Base-by-base conservation (phyloP, 2,888 invertebrate species). In the Tribolium freemani region DNA sequence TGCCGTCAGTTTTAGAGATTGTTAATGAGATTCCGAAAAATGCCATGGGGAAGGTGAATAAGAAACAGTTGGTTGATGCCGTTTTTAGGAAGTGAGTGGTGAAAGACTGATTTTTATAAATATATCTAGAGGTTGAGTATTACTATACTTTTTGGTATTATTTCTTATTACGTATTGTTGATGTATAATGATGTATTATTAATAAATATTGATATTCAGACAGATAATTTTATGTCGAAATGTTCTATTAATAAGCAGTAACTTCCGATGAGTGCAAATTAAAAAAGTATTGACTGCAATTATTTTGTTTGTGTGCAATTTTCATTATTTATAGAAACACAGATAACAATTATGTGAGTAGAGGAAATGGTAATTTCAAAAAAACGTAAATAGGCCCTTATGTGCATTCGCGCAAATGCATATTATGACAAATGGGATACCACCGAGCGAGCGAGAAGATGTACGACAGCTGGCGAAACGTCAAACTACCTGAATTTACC, bases 11-110 rank as follows among this genome's bases (percentile, higher is more conserved):
- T 0, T 82, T 93, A 78, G 86, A 91, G 75, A 83, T 92, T 0
- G 89, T 93, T 0, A 87, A 90, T 0, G 87, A 89, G 21, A 90
- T 96, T 85, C 96, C 96, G 0, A 91, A 93, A 78, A 97, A 97
- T 86, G 90, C 91, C 1, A 94, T 97, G 93, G 96, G 97, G 0
- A 97, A 97, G 88, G 90, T 97, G 1, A 94, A 94, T 84, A 94
- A 95, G 83, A 90, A 89, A 71, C 88, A 88, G 72, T 76, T 86
- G 53, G 67, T 83, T 2, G 80, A 81, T 61, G 76, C 67, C 51
- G 57, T 83, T 61, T 82, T 60, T 13, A 46, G 51, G 46, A 69
- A 61, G 44, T 69, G 74, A 68, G 9, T 5, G 30, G 5, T 3
- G 3, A 8, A 38, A 38, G 38, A 31, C 60, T 44, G 60, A 16